A percentile compares a stretch with the other conserved stretches of the same genome.
These are phyloP conservation scores for Eugnorisma glareosa DNA, from an alignment of 2,888 invertebrate genomes.

Conservation along the genomic window DNA sequence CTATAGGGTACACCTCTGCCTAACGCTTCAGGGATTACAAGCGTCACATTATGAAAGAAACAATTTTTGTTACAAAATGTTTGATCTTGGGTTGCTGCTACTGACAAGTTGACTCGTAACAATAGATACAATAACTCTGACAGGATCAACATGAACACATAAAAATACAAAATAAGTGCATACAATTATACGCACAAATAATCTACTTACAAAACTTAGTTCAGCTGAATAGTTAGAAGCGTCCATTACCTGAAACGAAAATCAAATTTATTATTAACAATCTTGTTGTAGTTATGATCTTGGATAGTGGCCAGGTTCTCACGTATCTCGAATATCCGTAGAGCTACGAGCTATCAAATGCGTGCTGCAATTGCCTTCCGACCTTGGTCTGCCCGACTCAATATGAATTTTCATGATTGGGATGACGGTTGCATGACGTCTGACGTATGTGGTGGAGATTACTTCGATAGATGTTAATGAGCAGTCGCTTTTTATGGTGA, in stretches of 20 bases:
- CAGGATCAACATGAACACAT: neutral
- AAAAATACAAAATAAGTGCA: neutral
- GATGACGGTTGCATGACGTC: slow-evolving; percentile 8
- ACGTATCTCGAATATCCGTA: slow-evolving; percentile 43
- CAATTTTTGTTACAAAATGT: neutral
- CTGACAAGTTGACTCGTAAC: neutral
- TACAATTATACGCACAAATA: slow-evolving; percentile 11
- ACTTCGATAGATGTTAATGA: slow-evolving; percentile 12
- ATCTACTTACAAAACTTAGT: slow-evolving; percentile 51
- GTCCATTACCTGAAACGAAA: slow-evolving; percentile 68
- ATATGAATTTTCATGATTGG: slow-evolving; percentile 24
- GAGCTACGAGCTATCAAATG: slow-evolving; percentile 51
- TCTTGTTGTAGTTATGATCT: slow-evolving; percentile 48
- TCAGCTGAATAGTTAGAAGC: slow-evolving; percentile 33
- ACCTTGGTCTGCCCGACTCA: slow-evolving; percentile 44
- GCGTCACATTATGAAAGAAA: neutral
- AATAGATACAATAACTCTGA: neutral
- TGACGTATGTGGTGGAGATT: neutral
- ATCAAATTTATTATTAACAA: slow-evolving; percentile 47
- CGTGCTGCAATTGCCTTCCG: slow-evolving; percentile 42
- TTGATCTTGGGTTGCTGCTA: neutral
- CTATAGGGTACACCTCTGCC: neutral
- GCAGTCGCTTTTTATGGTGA: neutral
- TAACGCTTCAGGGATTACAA: neutral
- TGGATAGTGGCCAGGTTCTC: slow-evolving; percentile 52